Conservation (phyloP, 2,888 invertebrate species). For the Chorisops tibialis region DNA sequence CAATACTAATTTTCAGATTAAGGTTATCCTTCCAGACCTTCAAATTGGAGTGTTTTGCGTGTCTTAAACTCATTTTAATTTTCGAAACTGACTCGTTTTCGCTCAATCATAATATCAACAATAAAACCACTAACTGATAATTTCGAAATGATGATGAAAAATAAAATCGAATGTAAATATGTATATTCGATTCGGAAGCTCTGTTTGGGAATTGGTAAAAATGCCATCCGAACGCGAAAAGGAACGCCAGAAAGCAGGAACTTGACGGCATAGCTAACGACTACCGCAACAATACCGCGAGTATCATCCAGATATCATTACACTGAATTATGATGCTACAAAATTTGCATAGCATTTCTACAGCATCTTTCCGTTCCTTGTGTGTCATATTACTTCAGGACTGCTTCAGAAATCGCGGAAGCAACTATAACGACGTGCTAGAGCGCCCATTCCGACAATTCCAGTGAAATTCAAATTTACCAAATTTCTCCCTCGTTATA, state of each 20-base stretch:
- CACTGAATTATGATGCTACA: not conserved
- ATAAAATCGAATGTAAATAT: too few species aligned
- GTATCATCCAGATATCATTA: constrained; percentile 9
- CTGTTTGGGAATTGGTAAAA: not conserved
- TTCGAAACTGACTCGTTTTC: too few species aligned
- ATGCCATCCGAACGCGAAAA: not conserved
- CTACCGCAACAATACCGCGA: constrained; percentile 8
- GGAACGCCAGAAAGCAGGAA: too few species aligned
- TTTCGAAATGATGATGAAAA: too few species aligned
- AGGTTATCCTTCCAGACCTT: too few species aligned
- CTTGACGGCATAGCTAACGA: not conserved
- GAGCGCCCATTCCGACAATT: not conserved
- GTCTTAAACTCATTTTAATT: too few species aligned
- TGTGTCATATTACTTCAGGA: too few species aligned
- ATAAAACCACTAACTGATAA: too few species aligned
- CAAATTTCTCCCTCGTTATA: constrained; percentile 13
- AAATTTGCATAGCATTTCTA: constrained; percentile 12
- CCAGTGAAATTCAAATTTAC: constrained; percentile 9
- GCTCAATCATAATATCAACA: too few species aligned
- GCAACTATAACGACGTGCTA: not conserved
- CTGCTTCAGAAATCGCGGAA: not conserved
- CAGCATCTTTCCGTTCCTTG: not conserved
- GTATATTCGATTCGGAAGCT: too few species aligned
- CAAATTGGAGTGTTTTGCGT: too few species aligned
- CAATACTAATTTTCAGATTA: too few species aligned